Percentiles rank a stretch among this genome's conserved stretches.
Conservation (phyloP, 2,888 invertebrate genomes). For the Eristalis arbustorum region DNA sequence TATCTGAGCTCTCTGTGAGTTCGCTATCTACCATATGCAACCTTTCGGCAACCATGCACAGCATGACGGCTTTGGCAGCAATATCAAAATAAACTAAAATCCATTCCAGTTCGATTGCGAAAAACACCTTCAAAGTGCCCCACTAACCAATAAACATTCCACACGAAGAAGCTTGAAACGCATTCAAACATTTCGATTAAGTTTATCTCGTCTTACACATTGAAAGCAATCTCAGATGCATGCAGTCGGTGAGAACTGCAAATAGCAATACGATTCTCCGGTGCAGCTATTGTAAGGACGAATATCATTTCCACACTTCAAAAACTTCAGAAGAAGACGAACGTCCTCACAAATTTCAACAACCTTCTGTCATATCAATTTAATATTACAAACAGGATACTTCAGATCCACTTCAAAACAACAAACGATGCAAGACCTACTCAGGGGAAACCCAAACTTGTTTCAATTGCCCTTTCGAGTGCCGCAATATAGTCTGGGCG, state of each 20-base stretch:
- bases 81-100: too few relatives aligned
- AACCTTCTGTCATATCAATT: constrained; percentile 2
- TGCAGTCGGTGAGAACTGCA: background rate
- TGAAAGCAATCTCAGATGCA: background rate
- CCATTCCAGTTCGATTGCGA: background rate
- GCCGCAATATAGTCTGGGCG: background rate
- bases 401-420: constrained; percentile 21
- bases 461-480: constrained; percentile 25
- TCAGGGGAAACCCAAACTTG: constrained; percentile 17
- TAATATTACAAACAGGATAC: constrained; percentile 18
- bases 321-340: constrained; percentile 1
- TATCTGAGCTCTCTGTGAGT: too few relatives aligned
- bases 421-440: constrained; percentile 7
- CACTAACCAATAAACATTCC: background rate
- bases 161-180: background rate
- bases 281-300: background rate
- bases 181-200: background rate
- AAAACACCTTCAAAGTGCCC: background rate
- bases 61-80: too few relatives aligned
- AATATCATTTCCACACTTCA: background rate
- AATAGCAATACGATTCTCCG: background rate
- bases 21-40: too few relatives aligned
- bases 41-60: too few relatives aligned
- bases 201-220: background rate
- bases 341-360: constrained; percentile 16